phyloP scores from a whole-genome alignment of 2,797 vertebrate genomes.

The Liparis tanakae region DNA sequence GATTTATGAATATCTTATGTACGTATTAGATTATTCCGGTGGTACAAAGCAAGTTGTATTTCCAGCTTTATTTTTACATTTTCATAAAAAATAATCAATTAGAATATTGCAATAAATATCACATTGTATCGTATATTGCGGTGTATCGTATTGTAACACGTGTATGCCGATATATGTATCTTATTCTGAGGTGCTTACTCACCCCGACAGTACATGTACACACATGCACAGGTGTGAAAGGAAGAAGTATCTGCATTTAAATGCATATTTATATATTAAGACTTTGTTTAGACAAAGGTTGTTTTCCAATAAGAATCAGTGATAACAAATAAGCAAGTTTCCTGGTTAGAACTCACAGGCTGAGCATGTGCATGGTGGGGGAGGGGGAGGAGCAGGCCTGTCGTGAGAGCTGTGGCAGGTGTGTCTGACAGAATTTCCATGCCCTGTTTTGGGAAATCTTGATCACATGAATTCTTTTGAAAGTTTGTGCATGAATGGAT shows the following conservation, averaged over 20 bases:
- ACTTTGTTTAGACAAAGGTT: background rate
- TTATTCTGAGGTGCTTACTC: too few relatives aligned
- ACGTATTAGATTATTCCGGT: background rate
- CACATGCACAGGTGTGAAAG: constrained; percentile 6
- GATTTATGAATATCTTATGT: background rate
- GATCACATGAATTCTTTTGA: constrained; percentile 44
- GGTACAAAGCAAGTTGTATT: background rate
- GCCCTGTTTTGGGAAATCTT: constrained; percentile 38
- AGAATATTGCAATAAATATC: background rate
- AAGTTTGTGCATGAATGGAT: constrained; percentile 37
- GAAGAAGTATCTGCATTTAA: constrained; percentile 1
- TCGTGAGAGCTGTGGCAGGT: constrained; percentile 44
- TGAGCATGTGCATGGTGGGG: constrained; percentile 6
- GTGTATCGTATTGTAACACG: background rate
- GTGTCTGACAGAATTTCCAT: constrained; percentile 46
- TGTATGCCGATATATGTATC: too few relatives aligned
- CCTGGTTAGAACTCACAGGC: constrained; percentile 35
- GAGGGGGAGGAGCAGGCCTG: constrained; percentile 12
- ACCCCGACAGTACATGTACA: background rate
- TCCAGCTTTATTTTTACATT: background rate
- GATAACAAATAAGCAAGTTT: constrained; percentile 28
- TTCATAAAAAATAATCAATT: background rate
- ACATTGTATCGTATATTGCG: background rate
- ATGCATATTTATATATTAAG: constrained; percentile 7
- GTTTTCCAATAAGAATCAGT: constrained; percentile 25